phyloP scores from a whole-genome alignment of 2,888 invertebrate genomes.

The Dryobotodes eremita region DNA sequence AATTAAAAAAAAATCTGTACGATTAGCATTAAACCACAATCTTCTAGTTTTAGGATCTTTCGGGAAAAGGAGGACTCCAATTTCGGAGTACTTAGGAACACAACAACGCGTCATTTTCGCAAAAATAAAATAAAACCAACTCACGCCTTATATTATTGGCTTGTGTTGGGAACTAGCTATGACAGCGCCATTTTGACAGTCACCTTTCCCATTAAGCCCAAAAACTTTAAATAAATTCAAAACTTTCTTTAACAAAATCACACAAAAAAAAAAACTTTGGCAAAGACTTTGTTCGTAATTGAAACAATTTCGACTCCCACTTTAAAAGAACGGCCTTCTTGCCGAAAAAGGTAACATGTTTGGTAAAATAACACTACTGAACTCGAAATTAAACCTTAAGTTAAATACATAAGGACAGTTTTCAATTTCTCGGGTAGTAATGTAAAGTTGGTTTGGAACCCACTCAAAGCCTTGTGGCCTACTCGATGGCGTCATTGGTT shows the following conservation, averaged over 20 bases:
- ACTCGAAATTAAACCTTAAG: conserved; percentile 7
- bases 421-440: background rate
- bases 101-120: no score
- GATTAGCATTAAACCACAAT: no score
- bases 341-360: conserved; percentile 35
- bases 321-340: conserved; percentile 21
- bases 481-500: conserved; percentile 47
- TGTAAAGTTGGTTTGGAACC: background rate
- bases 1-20: no score
- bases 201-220: background rate
- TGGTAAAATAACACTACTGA: background rate
- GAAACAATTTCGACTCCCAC: conserved; percentile 39
- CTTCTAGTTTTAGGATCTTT: no score
- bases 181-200: no score
- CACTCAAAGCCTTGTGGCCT: conserved; percentile 45
- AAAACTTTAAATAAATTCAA: background rate
- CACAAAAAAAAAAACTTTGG: conserved; percentile 3
- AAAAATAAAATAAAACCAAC: no score
- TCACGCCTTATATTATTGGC: no score
- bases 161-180: no score
- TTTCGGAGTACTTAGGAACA: no score
- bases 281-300: background rate
- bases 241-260: background rate
- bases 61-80: no score
- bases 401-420: fast-evolving